Base-by-base conservation (phyloP, 2,888 invertebrate genomes). In the Mythimna loreyi region DNA sequence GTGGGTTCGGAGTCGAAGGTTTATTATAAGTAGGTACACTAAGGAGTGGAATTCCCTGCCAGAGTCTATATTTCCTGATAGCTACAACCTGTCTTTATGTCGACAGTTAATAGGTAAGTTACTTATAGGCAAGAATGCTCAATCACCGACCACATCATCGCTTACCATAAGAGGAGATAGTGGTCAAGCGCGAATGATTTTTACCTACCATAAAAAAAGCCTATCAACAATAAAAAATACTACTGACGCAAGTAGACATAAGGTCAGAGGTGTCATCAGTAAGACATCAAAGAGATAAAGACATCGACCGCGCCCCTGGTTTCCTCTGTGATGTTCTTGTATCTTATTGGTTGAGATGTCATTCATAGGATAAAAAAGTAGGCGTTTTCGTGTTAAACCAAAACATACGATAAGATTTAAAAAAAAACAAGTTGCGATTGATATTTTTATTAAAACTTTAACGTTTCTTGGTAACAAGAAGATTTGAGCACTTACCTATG, bases 331-430 rank as follows among this genome's bases (percentile, higher is more conserved):
- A 72, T 36, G 57, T 64, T 36, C 11, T 21, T 7, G 2, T 64
- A 78, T 78, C 62, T 47, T 40, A 28, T 30, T 47, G 16, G 16
- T 25, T 43, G 16, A 21, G 11, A 50, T 40, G 40, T 30, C 57
- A 62, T 16, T 49, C 43, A 60, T 59, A 78, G 40, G 69, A 68
- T 60, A 63, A 68, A 76, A 77, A 75, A 49, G 61, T 9, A 61
- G 80, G 80, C 56, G 80, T 75, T 61, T 53, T 57, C 60, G 25
- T 58, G 8, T 28, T 21, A 6, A 36, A 61, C 19, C 30, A 23
- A 65, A 62, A 62, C 49, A 78, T 11, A 4, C 4, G 67, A 60
- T 72, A 60, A 21, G 6, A 11, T 50, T 61, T 69, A 23, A 45
- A 57, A 62, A 23, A 45, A 57, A 62, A 74, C 45, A 55, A 58